phyloP scores from a whole-genome alignment of 2,113 vertebrate species.

The Hippocampus barbouri region DNA sequence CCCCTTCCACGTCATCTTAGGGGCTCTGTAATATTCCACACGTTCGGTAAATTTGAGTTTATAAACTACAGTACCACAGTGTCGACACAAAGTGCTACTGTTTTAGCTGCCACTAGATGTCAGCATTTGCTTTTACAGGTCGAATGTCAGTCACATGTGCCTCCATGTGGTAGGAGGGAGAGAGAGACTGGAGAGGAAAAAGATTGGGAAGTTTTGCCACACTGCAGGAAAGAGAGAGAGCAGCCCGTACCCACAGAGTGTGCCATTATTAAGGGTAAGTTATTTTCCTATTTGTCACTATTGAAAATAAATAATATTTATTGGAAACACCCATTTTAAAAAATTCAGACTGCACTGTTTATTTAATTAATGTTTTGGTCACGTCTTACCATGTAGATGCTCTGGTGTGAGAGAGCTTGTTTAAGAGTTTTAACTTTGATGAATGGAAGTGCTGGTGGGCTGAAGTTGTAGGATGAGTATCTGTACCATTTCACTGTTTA shows the following conservation, averaged over 20 bases:
- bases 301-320: neutral
- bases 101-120: conserved; percentile 41
- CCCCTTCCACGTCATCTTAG: no score
- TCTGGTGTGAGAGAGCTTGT: conserved; percentile 21
- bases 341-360: neutral
- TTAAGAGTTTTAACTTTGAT: conserved; percentile 26
- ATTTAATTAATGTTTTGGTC: neutral
- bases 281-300: conserved; percentile 1
- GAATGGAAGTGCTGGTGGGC: conserved; percentile 15
- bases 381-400: neutral
- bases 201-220: conserved; percentile 58
- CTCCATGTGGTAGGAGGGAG: conserved; percentile 21
- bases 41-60: neutral
- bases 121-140: conserved; percentile 11
- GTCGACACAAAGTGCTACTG: neutral
- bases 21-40: neutral
- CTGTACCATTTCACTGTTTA: conserved; percentile 18
- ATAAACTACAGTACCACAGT: neutral
- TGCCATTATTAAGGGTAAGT: conserved; percentile 54
- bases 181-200: conserved; percentile 25
- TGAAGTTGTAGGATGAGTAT: conserved; percentile 28
- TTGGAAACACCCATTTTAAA: neutral
- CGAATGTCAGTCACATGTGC: conserved; percentile 17
- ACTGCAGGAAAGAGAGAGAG: conserved; percentile 26
- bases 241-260: conserved; percentile 17